A percentile compares a stretch with the other conserved stretches of the same genome.
Evolutionary conservation across 2,797 vertebrate species (phyloP).

Genomic region (Acipenser oxyrinchus): DNA sequence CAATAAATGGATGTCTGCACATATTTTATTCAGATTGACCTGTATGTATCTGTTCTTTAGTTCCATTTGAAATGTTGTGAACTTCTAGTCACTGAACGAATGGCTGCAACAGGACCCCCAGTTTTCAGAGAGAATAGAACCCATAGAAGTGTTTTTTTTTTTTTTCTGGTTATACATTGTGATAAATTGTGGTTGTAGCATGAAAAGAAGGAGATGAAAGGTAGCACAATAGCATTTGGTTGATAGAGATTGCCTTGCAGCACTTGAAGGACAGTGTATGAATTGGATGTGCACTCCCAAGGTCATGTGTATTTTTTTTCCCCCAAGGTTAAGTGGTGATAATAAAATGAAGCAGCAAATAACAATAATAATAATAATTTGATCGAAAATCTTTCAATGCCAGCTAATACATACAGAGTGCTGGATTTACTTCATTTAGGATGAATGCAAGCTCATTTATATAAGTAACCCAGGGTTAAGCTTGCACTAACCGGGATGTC

Average conservation of each 20-base stretch:
- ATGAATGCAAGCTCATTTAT: too few species aligned
- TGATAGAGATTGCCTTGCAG: constrained; percentile 22
- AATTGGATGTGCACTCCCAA: constrained; percentile 16
- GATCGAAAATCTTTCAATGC: not conserved
- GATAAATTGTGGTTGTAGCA: constrained; percentile 36
- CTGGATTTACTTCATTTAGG: too few species aligned
- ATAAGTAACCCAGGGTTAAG: too few species aligned
- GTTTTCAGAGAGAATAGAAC: constrained; percentile 31
- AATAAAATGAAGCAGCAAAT: not conserved
- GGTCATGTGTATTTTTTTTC: constrained; percentile 16
- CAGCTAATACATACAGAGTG: not conserved
- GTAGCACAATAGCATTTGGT: constrained; percentile 29
- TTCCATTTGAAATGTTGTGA: too few species aligned
- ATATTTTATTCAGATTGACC: too few species aligned
- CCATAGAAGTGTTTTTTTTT: constrained; percentile 24
- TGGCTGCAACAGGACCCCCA: constrained; percentile 28
- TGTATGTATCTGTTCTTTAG: too few species aligned
- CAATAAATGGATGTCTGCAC: constrained; percentile 3
- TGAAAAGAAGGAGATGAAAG: constrained; percentile 35
- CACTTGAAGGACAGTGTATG: constrained; percentile 24
- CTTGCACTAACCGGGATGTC: too few species aligned
- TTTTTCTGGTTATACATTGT: constrained; percentile 35
- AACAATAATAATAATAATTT: not conserved
- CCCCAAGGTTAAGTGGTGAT: not conserved
- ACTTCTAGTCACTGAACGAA: constrained; percentile 32